Percentiles rank a stretch among this genome's conserved stretches.
Conservation (phyloP, 2,113 vertebrate genomes). For the Ochotona princeps region DNA sequence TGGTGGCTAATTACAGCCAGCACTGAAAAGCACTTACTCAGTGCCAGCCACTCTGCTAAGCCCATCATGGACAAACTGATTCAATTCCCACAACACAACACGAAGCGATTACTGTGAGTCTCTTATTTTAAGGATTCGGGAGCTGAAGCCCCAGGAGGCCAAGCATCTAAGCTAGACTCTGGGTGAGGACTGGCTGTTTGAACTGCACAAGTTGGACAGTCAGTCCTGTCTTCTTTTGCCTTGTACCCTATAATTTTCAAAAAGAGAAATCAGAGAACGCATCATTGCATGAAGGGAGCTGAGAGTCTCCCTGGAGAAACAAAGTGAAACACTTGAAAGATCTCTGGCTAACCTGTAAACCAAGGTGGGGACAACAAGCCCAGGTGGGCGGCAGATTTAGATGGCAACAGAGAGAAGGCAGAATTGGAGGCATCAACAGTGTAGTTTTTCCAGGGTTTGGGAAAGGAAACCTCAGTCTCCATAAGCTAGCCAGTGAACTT, state of each 20-base stretch:
- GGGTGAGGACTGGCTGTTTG: neutral
- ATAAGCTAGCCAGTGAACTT: too few relatives aligned
- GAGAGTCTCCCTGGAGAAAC: neutral
- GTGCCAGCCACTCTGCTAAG: neutral
- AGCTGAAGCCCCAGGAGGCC: neutral
- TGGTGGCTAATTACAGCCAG: neutral
- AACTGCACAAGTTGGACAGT: neutral
- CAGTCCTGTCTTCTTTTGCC: neutral
- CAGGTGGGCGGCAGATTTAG: rapidly evolving
- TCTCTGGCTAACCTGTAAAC: rapidly evolving
- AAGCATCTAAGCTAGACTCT: neutral
- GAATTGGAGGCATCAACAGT: neutral
- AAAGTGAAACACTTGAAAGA: rapidly evolving
- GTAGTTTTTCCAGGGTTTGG: neutral
- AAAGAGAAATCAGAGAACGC: neutral
- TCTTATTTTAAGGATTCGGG: neutral
- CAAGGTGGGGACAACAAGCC: neutral
- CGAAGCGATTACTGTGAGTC: neutral
- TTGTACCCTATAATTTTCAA: rapidly evolving
- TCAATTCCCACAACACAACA: neutral
- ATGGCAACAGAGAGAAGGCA: neutral
- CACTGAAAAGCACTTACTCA: neutral
- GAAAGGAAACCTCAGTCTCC: neutral
- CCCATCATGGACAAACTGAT: neutral
- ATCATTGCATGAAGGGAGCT: neutral